Evolutionary conservation across 2,888 invertebrate species (phyloP).

Genomic region (Phlogophora meticulosa): DNA sequence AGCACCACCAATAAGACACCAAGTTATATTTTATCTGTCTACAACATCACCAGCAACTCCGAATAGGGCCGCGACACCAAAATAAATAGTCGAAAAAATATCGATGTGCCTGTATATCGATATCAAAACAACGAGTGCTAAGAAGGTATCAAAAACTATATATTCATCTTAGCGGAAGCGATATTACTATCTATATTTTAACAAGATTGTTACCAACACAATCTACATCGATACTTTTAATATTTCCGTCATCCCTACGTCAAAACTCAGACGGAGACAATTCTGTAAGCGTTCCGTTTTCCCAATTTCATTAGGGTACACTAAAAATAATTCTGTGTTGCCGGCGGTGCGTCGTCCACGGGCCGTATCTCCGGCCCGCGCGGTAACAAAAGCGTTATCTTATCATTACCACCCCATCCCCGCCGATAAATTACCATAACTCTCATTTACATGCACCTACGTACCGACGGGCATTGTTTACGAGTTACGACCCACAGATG

Average conservation of each 20-base stretch:
- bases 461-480: constrained; percentile 85
- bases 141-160: too few relatives aligned
- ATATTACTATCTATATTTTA: too few relatives aligned
- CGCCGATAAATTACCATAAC: constrained; percentile 88
- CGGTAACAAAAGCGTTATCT: constrained; percentile 86
- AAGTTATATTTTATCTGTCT: not conserved
- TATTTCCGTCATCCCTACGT: too few relatives aligned
- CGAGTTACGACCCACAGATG: constrained; percentile 87
- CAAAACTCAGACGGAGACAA: constrained; percentile 46
- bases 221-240: too few relatives aligned
- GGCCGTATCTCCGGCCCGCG: constrained; percentile 84
- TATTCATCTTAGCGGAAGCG: too few relatives aligned
- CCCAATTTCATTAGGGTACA: constrained; percentile 61
- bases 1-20: too few relatives aligned
- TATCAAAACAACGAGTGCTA: too few relatives aligned
- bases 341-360: constrained; percentile 66
- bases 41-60: not conserved
- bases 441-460: constrained; percentile 88
- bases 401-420: constrained; percentile 86
- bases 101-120: too few relatives aligned
- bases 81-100: too few relatives aligned
- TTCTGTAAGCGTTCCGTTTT: constrained; percentile 61
- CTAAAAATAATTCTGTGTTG: constrained; percentile 66
- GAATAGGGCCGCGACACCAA: constrained; percentile 42
- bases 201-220: too few relatives aligned